phyloP scores from a whole-genome alignment of 2,888 invertebrate species.

The Tenthredo mesomela region DNA sequence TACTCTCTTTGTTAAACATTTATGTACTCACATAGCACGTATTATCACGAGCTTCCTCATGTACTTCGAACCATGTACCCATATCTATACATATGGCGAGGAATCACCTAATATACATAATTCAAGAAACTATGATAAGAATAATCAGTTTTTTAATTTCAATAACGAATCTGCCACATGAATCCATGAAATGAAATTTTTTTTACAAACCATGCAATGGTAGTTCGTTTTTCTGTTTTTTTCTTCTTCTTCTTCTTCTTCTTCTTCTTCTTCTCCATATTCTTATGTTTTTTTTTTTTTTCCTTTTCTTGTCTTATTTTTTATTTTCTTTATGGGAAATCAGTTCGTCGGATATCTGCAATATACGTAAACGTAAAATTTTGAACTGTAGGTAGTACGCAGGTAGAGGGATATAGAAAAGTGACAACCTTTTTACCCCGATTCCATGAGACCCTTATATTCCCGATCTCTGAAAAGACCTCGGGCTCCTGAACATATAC shows the following conservation, averaged over 20 bases:
- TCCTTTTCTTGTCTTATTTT: neutral
- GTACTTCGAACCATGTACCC: neutral
- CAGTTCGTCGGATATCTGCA: neutral
- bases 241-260: neutral
- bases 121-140: neutral
- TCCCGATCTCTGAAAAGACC: constrained; percentile 17
- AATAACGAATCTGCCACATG: no score
- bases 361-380: neutral
- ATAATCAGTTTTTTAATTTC: no score
- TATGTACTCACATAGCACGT: neutral
- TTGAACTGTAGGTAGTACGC: neutral
- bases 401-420: neutral
- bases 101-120: neutral
- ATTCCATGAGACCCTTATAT: constrained; percentile 27
- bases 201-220: no score
- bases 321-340: neutral
- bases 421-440: constrained; percentile 26
- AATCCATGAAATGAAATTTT: no score
- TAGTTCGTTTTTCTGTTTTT: neutral
- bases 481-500: neutral
- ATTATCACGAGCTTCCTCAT: neutral
- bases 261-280: neutral
- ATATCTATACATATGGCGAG: neutral
- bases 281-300: neutral
- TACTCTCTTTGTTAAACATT: neutral